Evolutionary conservation across 2,888 invertebrate species (phyloP), one percentile per base, ranked within the genome.

Genomic region (Thalpophila matura): DNA sequence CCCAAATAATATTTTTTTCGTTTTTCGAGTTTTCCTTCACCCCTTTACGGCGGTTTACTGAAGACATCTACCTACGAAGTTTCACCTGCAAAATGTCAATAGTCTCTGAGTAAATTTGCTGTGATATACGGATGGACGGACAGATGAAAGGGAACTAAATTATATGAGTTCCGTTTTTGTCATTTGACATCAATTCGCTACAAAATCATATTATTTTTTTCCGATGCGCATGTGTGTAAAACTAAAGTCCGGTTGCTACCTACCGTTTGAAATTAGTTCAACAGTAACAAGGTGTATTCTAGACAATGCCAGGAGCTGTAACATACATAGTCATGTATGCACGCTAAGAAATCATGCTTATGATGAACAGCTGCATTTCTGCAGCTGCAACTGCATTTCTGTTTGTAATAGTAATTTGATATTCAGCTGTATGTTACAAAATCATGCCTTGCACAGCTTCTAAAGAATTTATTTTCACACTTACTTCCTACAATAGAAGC

Each of bases 361-460:
- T 37, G 6, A 40, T 22, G 31, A 7, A 50, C 33, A 31, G 47
- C 68, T 51, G 18, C n/a, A n/a, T n/a, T n/a, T n/a, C n/a, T 65
- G 66, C 46, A n/a, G 24, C 26, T 61, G 43, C 6, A 38, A 22
- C 42, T 38, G 31, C 47, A 35, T 35, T 29, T 16, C 16, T 74
- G 54, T 63, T 55, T 58, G 53, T 63, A 33, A 37, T 33, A 42
- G 51, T 33, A 24, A 75, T 70, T 69, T 63, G 31, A 63, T 63
- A 69, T 74, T 47, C 57, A 47, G 33, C 43, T 74, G 37, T 42
- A 35, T 53, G 27, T 43, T 55, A 22, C 3, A 31, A 37, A 26
- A 16, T 40, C 45, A 14, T 29, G 1, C 16, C 9, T 50, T 12
- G 20, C 24, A 47, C 12, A 42, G 20, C 24, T 10, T 31, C 14